Evolutionary conservation across 92 coral and sea anemone genomes (phyloP), one percentile per base, ranked within the genome.

Genomic region (Pocillopora meandrina): DNA sequence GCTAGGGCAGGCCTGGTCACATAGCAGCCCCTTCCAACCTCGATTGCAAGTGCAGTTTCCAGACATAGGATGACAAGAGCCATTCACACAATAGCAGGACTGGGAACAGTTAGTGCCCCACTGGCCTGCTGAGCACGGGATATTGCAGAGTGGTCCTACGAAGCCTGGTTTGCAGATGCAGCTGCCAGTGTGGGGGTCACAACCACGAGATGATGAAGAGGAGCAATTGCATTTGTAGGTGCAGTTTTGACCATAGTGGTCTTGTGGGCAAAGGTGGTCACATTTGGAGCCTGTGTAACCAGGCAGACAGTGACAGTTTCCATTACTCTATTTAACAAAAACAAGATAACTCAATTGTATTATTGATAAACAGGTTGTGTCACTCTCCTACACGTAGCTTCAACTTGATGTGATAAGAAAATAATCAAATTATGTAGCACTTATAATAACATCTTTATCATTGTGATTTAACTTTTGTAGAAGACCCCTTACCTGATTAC

Each of bases 61-160:
- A 56, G 81, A 84, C n/a, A 68, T 84, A n/a, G 92, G 91, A 78
- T 92, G 80, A 74, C 98, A 95, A 2, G 93, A 87, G 10, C 95
- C 98, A 70, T 87, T 72, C 33, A 81, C 87, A 72, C 98, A 95
- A 34, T 61, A 16, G 72, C 99, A 96, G 13, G 84, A 64, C n/a
- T 85, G 61, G 10, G 55, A 76, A 75, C 99, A 96, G 76, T 90
- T 60, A 7, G 62, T 12, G 18, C 99, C 98, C 99, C 99, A 96
- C 13, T 75, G 75, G 33, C 96, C 98, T 71, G 82, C 84, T 13
- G 86, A 89, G 81, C 99, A 96, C 13, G 89, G 93, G 64, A 88
- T 56, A 31, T 81, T 83, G 72, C 99, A 96, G 23, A 19, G 79
- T 3, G 59, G 79, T 72, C 99, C 99, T 62, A 85, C 82, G 89